Base-by-base conservation (phyloP, 2,888 invertebrate species). In the Leistus spinibarbis region DNA sequence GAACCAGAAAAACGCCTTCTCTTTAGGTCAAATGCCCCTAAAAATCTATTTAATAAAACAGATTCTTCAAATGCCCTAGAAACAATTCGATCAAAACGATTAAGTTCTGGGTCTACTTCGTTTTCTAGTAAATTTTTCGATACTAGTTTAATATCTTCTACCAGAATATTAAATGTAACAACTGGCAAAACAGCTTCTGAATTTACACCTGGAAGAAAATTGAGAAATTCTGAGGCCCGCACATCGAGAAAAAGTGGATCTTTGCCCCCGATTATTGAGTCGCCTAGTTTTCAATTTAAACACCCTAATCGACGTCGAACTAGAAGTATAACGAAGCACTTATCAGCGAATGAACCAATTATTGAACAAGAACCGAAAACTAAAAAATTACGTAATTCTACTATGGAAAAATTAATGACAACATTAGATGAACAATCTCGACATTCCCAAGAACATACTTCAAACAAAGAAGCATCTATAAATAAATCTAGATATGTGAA, bases 91-190 rank as follows among this genome's bases (percentile, higher is more conserved):
- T 57, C 19, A 0, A 57, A 13, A 16, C 57, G 4, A 10, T 1
- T 19, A 7, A 57, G 19, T 2, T 19, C 27, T 64, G 3, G n/a
- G n/a, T 64, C 24, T 24, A 9, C 65, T 27, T 66, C 66, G 20
- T 24, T 23, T 5, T 22, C 56, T 5, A 72, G 72, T 57, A 54
- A 72, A 16, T 72, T 65, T 23, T 72, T 66, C 56, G 72, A 72
- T 13, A 65, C 63, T 13, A 72, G 72, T 56, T 20, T 72, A 24
- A 72, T 72, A 66, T 72, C 72, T 10, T 72, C 72, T 3, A 72
- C 72, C 3, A 72, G 66, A 66, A 40, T 66, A 57, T 20, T 65
- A 19, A 72, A 64, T n/a, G 22, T 64, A 9, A 64, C 64, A 22
- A 60, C 19, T 19, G 22, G n/a, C 3, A 60, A 60, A 40, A 40